Base-by-base conservation (phyloP, 2,113 vertebrate genomes). In the Piliocolobus tephrosceles region DNA sequence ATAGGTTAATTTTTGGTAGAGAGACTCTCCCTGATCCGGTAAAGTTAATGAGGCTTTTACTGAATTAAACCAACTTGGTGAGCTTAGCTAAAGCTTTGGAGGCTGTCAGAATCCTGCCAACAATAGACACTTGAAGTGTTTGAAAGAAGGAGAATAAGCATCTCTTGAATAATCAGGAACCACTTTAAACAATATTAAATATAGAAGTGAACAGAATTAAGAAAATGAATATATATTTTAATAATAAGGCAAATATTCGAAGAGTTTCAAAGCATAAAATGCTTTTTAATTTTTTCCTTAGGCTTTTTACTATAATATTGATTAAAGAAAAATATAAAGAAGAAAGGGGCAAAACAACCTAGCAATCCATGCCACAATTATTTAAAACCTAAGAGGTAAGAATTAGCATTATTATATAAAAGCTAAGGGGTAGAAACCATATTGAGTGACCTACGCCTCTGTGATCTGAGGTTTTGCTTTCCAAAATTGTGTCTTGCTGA, bases 31-130 rank as follows among this genome's bases (percentile, higher is more conserved):
- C 58, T 90, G 70, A 95, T 97, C 75, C 94, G 92, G 95, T 72
- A 92, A 91, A 95, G 30, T 80, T 97, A 95, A 94, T 96, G 76
- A 96, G 83, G 64, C n/a, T 85, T 97, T 93, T 90, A 80, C 52
- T 82, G 57, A 70, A 92, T 96, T 85, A 73, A 87, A 89, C 58
- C 52, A 73, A 91, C 40, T 91, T 96, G 35, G 52, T 72, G 70
- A 81, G 72, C 12, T 93, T 96, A 85, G 47, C 76, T 84, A 55
- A 95, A 45, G 64, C 66, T 75, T 87, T 58, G 35, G 76, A 68
- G 72, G 32, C 79, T 96, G 87, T 78, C 96, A 96, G 61, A 87
- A 75, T 88, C 57, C 92, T 96, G 35, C 61, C 76, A 91, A 76
- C 61, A 90, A 80, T 43, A 90, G 95, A 84, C 2, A 81, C 27